Conservation (phyloP, 2,888 invertebrate species). For the Amblyjoppa fuscipennis region DNA sequence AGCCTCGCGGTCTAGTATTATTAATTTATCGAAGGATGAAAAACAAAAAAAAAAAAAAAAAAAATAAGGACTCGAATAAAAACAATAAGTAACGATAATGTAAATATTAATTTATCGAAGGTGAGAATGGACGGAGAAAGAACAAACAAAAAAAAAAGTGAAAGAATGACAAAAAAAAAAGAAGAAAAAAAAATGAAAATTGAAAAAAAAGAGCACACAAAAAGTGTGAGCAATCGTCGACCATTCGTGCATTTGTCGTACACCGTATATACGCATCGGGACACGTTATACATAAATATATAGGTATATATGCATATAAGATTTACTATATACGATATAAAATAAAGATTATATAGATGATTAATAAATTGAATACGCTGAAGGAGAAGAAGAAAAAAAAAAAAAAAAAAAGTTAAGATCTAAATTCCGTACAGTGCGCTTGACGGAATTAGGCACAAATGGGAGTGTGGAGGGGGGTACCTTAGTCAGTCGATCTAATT, state of each 20-base stretch:
- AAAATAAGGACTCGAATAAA: constrained; percentile 21
- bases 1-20: constrained; percentile 69
- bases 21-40: constrained; percentile 61
- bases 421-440: neutral
- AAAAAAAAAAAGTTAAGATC: neutral
- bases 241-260: constrained; percentile 76
- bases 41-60: neutral
- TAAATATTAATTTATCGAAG: constrained; percentile 62
- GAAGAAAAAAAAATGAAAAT: constrained; percentile 29
- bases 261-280: constrained; percentile 54
- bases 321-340: constrained; percentile 45
- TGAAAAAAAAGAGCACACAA: constrained; percentile 32
- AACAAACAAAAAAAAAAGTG: neutral
- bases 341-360: constrained; percentile 53
- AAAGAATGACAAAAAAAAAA: constrained; percentile 4
- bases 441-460: constrained; percentile 31
- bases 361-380: constrained; percentile 26
- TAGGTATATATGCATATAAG: constrained; percentile 53
- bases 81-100: constrained; percentile 62
- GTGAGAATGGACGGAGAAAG: constrained; percentile 2
- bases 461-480: neutral
- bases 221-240: constrained; percentile 70
- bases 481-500: constrained; percentile 13
- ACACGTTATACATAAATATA: constrained; percentile 54
- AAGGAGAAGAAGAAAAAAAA: neutral